These are phyloP conservation scores for Galeruca laticollis DNA, from an alignment of 2,888 invertebrate species.

Conservation along the genomic window DNA sequence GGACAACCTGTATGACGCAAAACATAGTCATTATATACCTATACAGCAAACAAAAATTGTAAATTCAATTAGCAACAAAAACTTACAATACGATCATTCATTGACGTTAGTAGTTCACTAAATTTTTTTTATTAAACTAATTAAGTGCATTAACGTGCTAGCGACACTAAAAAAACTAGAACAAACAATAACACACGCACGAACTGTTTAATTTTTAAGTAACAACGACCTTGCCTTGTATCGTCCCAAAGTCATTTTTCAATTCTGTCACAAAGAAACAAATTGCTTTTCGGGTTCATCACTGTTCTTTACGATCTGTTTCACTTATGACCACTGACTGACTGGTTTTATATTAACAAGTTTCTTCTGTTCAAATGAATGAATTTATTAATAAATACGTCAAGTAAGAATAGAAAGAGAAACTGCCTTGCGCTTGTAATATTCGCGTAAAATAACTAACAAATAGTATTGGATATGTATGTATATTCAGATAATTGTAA, in stretches of 20 bases:
- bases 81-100: background rate
- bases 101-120: background rate
- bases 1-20: too few species aligned
- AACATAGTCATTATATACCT: too few species aligned
- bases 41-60: too few species aligned
- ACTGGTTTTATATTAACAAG: background rate
- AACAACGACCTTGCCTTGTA: conserved; percentile 8
- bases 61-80: too few species aligned
- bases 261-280: background rate
- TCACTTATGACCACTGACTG: background rate
- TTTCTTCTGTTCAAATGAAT: background rate
- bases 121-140: background rate
- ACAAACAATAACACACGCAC: background rate
- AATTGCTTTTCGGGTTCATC: background rate
- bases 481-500: background rate
- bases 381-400: background rate
- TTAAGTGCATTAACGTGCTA: background rate
- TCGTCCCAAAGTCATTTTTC: background rate
- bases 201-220: background rate
- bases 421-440: background rate
- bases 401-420: conserved; percentile 1
- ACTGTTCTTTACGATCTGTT: background rate
- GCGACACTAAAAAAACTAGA: background rate
- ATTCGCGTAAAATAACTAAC: background rate
- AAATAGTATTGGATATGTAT: background rate